Evolutionary conservation across 2,888 invertebrate species (phyloP), one percentile per base, ranked within the genome.

Genomic region (Gasteruption jaculator): DNA sequence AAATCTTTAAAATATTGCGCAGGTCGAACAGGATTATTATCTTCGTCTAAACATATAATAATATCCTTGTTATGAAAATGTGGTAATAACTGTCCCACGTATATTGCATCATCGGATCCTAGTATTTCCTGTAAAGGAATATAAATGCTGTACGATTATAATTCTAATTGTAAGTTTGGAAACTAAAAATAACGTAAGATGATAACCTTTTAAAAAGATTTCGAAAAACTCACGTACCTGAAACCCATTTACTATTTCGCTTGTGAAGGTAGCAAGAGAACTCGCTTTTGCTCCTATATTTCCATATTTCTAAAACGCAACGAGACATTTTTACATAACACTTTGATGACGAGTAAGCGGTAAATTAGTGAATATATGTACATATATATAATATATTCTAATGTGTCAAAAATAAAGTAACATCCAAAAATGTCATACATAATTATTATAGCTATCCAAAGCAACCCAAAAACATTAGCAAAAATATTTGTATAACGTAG

Each of bases 51-150:
- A 52, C 81, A 80, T 39, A 83, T 57, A 12, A 85, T 70, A 19
- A 84, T 60, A 67, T 84, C 83, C 60, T 81, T 76, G 65, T 77
- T 75, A 50, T 77, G 73, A 60, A 78, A 82, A 56, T 88, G 85
- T 6, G 87, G 82, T 47, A 89, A 60, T 46, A 87, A 68, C 61
- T 85, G 83, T 43, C 77, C 73, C 4, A 74, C 66, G 43, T 63
- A 57, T 3, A 79, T 68, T 63, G 68, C 75, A 0, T 76, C 67
- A 14, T 71, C 58, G 5, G 76, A 74, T 1, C 77, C 77, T 25
- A 81, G 68, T n/a, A 74, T 56, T 26, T 71, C 25, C 58, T 60
- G 26, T 25, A 35, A 46, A 44, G 38, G 15, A 19, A 37, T 27
- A 30, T 20, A 19, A 31, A 34, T 33, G 20, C 33, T 29, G 3